Conservation (phyloP, 2,797 vertebrate species). For the Emys orbicularis region DNA sequence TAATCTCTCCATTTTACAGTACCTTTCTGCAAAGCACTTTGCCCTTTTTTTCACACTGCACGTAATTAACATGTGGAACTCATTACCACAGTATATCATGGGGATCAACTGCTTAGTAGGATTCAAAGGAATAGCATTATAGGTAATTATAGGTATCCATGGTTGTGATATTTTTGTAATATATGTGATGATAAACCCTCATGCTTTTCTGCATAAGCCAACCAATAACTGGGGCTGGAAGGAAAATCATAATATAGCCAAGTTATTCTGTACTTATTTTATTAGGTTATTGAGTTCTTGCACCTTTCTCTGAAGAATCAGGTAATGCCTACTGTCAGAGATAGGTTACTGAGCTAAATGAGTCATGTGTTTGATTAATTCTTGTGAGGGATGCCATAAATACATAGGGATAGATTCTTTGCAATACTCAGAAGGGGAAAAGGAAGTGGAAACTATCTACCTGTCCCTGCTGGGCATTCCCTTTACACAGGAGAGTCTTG, state of each 20-base stretch:
- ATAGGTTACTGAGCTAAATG: neutral
- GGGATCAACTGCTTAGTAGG: conserved; percentile 32
- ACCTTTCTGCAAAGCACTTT: neutral
- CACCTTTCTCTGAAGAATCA: conserved; percentile 62
- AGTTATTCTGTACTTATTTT: conserved; percentile 51
- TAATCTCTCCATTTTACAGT: neutral
- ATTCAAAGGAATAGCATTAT: neutral
- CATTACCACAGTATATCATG: conserved; percentile 19
- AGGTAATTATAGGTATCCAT: neutral
- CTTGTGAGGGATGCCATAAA: conserved; percentile 51
- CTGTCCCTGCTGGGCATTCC: neutral
- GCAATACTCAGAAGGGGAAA: conserved; percentile 49
- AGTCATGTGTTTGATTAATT: neutral
- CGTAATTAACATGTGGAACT: neutral
- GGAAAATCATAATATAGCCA: neutral
- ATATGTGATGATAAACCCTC: neutral
- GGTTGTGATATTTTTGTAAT: neutral
- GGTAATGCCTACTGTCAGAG: conserved; percentile 67
- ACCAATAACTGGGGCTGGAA: neutral
- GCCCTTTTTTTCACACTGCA: neutral
- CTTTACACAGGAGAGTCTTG: neutral
- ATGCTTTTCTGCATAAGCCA: neutral
- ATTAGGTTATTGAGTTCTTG: conserved; percentile 50
- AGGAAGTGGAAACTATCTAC: conserved; percentile 40
- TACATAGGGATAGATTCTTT: conserved; percentile 65